Base-by-base conservation (phyloP, 2,797 vertebrate genomes). In the Epinephelus malabaricus region DNA sequence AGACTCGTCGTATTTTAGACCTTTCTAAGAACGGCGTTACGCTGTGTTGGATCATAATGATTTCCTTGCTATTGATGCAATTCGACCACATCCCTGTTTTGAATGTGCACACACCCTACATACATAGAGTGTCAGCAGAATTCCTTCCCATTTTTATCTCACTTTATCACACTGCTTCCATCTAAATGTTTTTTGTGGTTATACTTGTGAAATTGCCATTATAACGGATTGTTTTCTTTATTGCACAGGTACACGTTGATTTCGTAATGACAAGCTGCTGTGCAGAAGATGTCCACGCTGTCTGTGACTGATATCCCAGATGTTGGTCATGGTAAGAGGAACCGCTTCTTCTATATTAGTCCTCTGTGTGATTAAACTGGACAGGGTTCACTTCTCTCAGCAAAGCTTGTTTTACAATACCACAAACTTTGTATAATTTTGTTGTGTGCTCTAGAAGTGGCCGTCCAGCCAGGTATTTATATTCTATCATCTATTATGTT, bases 251-350 rank as follows among this genome's bases (percentile, higher is more conserved):
- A 82, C 80, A 89, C 61, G 89, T 92, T 95, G 92, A 88, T 94
- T 95, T 92, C 94, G 95, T 95, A 94, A 96, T 96, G 96, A 95
- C 94, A 94, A 96, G 93, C 92, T 94, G 92, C 91, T 95, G 94
- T 94, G 93, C 92, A 92, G 94, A 96, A 95, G 95, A 96, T 96
- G 96, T 96, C 95, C 94, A 94, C 93, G 87, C 91, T 95, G 93
- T 94, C 94, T 94, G 88, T 92, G 93, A 93, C 95, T 96, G 94
- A 96, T 96, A 93, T 95, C 95, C 91, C 89, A 91, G 95, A 96
- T 96, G 95, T 96, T 95, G 93, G 94, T 96, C 95, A 95, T 94
- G 95, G 96, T 96, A 94, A 94, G 93, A 89, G 50, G 47, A 50
- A 30, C 11, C 6, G 18, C 25, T 45, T 73, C 12, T 63, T 73